Evolutionary conservation across 1,140 invertebrate species (phyloP).

Genomic region (Pachypeltis micranthus): DNA sequence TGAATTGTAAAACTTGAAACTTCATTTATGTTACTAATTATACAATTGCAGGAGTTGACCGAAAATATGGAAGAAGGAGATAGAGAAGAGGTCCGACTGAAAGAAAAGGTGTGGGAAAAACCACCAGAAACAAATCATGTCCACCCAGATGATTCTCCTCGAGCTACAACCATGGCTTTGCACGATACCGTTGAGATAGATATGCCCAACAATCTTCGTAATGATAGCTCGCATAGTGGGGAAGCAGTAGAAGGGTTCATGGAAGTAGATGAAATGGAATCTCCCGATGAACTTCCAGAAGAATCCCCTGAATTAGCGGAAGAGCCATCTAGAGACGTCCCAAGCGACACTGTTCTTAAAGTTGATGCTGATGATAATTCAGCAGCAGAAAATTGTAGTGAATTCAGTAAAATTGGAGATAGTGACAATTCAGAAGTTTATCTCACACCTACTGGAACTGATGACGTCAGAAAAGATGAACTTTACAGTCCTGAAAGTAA

Average conservation of each 20-base stretch:
- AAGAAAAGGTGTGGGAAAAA: conserved; percentile 7
- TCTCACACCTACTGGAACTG: conserved; percentile 44
- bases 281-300: neutral
- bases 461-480: conserved; percentile 29
- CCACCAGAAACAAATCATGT: neutral
- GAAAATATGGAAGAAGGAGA: conserved; percentile 13
- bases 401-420: conserved; percentile 31
- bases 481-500: conserved; percentile 25
- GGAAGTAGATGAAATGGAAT: too few relatives aligned
- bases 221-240: too few relatives aligned
- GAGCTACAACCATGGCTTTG: conserved; percentile 13
- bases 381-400: conserved; percentile 18
- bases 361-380: conserved; percentile 18
- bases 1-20: too few relatives aligned
- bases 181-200: conserved; percentile 20
- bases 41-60: conserved; percentile 2
- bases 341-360: conserved; percentile 15
- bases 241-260: too few relatives aligned
- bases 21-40: too few relatives aligned
- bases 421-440: conserved; percentile 47
- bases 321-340: neutral
- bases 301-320: conserved; percentile 1
- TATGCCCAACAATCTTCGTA: conserved; percentile 9
- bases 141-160: conserved; percentile 14
- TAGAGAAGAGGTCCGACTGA: neutral